Conservation (phyloP, 2,888 invertebrate genomes). For the Enoplolaimus lenunculus region DNA sequence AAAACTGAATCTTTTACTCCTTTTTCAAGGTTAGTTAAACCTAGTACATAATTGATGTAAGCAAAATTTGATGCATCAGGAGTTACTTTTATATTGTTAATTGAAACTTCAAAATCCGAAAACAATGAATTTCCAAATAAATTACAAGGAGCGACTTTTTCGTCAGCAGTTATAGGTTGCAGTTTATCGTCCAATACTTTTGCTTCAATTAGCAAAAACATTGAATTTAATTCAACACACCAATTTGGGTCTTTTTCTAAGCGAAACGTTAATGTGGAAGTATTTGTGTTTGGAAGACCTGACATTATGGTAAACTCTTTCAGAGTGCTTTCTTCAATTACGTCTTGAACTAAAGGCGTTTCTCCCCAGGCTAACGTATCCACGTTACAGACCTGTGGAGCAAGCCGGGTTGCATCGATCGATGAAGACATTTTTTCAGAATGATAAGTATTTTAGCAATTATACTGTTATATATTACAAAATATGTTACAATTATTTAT, state of each 20-base stretch:
- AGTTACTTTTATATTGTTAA: background rate
- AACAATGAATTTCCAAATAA: slow-evolving; percentile 5
- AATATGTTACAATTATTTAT: too few relatives aligned
- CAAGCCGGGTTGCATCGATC: too few relatives aligned
- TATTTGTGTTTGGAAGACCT: background rate
- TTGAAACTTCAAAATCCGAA: background rate
- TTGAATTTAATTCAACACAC: background rate
- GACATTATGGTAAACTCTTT: too few relatives aligned
- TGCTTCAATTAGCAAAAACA: background rate
- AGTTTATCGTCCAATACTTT: background rate
- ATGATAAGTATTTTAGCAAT: too few relatives aligned
- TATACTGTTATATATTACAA: too few relatives aligned
- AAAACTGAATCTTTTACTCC: background rate
- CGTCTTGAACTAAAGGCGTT: background rate
- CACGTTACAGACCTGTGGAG: too few relatives aligned
- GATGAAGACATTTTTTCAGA: too few relatives aligned
- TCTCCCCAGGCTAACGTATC: background rate
- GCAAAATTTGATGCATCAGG: slow-evolving; percentile 6
- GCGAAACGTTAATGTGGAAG: background rate
- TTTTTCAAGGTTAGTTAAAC: background rate
- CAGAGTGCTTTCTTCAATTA: too few relatives aligned
- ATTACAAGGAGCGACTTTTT: background rate
- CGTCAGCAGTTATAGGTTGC: background rate
- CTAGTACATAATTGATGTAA: slow-evolving; percentile 1
- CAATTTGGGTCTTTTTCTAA: slow-evolving; percentile 2